Evolutionary conservation across 2,113 vertebrate species (phyloP).

Genomic region (Cebidichthys violaceus): DNA sequence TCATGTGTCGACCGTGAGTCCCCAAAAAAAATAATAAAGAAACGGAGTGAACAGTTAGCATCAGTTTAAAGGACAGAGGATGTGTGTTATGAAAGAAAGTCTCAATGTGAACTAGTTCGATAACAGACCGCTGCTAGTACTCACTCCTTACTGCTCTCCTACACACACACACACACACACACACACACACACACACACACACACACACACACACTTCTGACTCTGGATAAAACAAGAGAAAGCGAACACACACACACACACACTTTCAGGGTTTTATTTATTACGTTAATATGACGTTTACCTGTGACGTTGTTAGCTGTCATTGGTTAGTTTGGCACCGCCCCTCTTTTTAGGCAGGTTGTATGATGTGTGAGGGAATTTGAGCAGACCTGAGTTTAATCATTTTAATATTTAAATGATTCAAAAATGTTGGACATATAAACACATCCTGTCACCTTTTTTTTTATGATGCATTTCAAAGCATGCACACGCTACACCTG

Average conservation of each 20-base stretch:
- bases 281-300: neutral
- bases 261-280: neutral
- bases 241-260: neutral
- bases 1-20: constrained; percentile 85
- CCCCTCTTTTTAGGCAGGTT: constrained; percentile 8
- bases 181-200: no score
- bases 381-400: neutral
- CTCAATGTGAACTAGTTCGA: neutral
- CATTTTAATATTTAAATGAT: neutral
- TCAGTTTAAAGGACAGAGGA: neutral
- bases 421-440: neutral
- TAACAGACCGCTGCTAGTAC: neutral
- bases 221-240: neutral
- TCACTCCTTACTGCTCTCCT: neutral
- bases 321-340: constrained; percentile 47
- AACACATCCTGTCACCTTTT: neutral
- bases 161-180: fast-evolving
- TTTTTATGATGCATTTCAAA: no score
- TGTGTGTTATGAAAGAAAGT: neutral
- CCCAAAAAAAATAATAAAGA: neutral
- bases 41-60: no score
- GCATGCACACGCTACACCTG: neutral
- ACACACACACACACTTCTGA: neutral
- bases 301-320: neutral
- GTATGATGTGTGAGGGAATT: neutral